Evolutionary conservation across 2,888 invertebrate species (phyloP).

Genomic region (Macaria notata): DNA sequence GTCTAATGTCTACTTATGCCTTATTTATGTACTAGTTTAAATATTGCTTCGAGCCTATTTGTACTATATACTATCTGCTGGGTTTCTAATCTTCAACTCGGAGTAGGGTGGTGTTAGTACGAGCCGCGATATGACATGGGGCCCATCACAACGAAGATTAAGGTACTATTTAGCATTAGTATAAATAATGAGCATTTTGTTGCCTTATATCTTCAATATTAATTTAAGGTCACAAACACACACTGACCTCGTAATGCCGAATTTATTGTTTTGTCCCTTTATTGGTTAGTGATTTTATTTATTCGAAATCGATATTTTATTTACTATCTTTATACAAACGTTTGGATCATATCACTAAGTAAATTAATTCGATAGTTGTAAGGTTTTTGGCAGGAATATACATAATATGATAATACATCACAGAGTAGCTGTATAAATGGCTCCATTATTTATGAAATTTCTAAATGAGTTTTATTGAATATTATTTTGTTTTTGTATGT

Average conservation of each 20-base stretch:
- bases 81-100: slow-evolving; percentile 43
- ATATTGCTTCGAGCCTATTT: slow-evolving; percentile 44
- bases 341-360: slow-evolving; percentile 25
- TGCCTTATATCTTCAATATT: slow-evolving; percentile 22
- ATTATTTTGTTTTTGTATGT: slow-evolving; percentile 14
- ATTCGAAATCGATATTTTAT: slow-evolving; percentile 35
- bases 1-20: slow-evolving; percentile 9
- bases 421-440: slow-evolving; percentile 16
- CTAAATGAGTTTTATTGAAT: not conserved
- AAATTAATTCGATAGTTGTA: slow-evolving; percentile 19
- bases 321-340: slow-evolving; percentile 23
- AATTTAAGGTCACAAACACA: slow-evolving; percentile 31
- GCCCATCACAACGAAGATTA: slow-evolving; percentile 27
- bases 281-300: slow-evolving; percentile 53
- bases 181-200: slow-evolving; percentile 16
- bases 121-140: slow-evolving; percentile 1
- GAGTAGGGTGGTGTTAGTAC: not conserved
- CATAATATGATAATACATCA: slow-evolving; percentile 11
- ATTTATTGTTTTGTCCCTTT: slow-evolving; percentile 44
- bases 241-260: slow-evolving; percentile 58
- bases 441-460: slow-evolving; percentile 1
- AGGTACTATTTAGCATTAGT: slow-evolving; percentile 10
- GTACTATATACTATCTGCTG: not conserved
- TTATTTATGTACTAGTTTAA: slow-evolving; percentile 7
- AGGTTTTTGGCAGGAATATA: slow-evolving; percentile 18